Conservation (phyloP, 2,797 vertebrate genomes). For the Hemitrygon akajei region DNA sequence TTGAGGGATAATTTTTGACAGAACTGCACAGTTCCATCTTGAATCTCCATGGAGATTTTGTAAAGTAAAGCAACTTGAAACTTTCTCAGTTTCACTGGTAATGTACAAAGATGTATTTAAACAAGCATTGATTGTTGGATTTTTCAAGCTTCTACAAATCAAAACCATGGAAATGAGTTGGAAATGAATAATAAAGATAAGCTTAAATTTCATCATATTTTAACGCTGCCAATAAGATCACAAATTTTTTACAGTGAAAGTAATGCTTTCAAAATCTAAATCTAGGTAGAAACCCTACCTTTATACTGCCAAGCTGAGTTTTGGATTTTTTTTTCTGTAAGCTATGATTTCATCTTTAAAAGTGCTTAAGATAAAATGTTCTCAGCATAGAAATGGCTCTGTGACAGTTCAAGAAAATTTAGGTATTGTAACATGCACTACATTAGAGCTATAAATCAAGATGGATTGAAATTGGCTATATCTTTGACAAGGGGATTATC, state of each 20-base stretch:
- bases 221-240: background rate
- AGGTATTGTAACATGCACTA: background rate
- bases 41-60: background rate
- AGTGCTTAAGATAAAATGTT: background rate
- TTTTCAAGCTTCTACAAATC: background rate
- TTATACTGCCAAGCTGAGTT: background rate
- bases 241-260: background rate
- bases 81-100: background rate
- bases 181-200: background rate
- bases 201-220: constrained; percentile 6
- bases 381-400: background rate
- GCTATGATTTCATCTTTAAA: background rate
- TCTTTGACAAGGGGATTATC: background rate
- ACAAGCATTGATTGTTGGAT: background rate
- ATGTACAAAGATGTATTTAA: background rate
- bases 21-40: background rate
- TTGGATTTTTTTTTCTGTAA: background rate
- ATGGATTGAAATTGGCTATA: background rate
- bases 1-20: background rate
- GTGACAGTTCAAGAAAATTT: background rate
- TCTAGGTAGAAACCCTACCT: background rate
- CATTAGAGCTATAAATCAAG: too few relatives aligned
- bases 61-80: background rate
- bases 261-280: background rate
- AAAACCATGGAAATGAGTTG: background rate